Percentiles rank a stretch among this genome's conserved stretches.
Conservation (phyloP, 1,140 invertebrate genomes). For the Drosophila orena region DNA sequence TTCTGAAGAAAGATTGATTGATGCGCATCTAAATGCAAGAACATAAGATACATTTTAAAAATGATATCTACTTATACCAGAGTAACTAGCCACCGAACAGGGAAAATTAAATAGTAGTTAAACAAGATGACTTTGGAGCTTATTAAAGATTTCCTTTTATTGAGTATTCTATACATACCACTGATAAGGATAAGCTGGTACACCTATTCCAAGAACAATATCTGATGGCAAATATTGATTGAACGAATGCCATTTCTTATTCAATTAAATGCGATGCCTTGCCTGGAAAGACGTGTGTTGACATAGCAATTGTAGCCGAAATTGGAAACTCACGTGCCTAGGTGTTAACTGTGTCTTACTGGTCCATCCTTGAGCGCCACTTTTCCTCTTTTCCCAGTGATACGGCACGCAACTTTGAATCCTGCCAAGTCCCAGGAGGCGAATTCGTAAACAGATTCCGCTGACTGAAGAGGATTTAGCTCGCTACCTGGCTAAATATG, state of each 20-base stretch:
- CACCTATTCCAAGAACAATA: slow-evolving; percentile 6
- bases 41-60: too few relatives aligned
- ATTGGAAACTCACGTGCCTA: slow-evolving; percentile 61
- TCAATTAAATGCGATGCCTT: slow-evolving; percentile 41
- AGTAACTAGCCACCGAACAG: too few relatives aligned
- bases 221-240: slow-evolving; percentile 24
- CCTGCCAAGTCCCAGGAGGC: slow-evolving; percentile 42
- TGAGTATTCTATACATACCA: not conserved
- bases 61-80: too few relatives aligned
- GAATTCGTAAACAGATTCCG: slow-evolving; percentile 47
- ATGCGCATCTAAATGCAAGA: too few relatives aligned
- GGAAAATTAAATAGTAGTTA: too few relatives aligned
- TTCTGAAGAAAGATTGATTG: slow-evolving; percentile 38
- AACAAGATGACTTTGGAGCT: too few relatives aligned
- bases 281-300: slow-evolving; percentile 42
- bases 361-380: slow-evolving; percentile 1
- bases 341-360: slow-evolving; percentile 50
- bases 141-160: not conserved
- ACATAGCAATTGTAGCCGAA: slow-evolving; percentile 53
- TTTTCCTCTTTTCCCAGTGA: slow-evolving; percentile 6
- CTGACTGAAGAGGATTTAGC: slow-evolving; percentile 60
- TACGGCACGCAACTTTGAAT: slow-evolving; percentile 43
- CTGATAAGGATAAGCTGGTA: not conserved
- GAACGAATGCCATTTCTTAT: slow-evolving; percentile 32
- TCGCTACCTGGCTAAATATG: not conserved